phyloP scores from a whole-genome alignment of 2,888 invertebrate species.

The Caenorhabditis angaria region DNA sequence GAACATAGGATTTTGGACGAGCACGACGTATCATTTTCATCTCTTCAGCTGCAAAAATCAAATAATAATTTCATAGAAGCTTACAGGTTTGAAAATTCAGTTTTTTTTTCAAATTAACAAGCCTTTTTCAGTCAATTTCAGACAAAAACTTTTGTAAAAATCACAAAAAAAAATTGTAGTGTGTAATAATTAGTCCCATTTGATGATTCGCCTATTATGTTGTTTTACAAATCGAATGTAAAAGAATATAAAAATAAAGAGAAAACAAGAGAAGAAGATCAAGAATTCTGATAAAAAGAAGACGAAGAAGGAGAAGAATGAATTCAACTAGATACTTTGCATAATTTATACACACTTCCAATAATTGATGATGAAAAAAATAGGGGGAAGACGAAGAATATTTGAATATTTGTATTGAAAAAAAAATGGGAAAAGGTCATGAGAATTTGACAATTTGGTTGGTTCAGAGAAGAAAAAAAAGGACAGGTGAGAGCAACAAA shows the following conservation, averaged over 20 bases:
- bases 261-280: no score
- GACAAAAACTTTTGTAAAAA: background rate
- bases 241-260: no score
- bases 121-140: no score
- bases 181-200: background rate
- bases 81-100: no score
- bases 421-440: background rate
- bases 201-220: background rate
- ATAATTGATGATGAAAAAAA: background rate
- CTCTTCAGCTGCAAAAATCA: conserved; percentile 35
- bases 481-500: no score
- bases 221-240: no score
- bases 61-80: background rate
- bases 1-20: conserved; percentile 59
- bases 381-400: no score
- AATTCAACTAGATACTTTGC: background rate
- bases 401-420: background rate
- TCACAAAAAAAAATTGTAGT: background rate
- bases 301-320: background rate
- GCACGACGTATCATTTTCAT: conserved; percentile 56
- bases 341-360: background rate
- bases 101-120: no score
- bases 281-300: background rate
- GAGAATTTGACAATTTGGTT: background rate
- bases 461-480: no score